A percentile compares a stretch with the other conserved stretches of the same genome.
Evolutionary conservation across 2,888 invertebrate genomes (phyloP).

Genomic region (Eupsilia transversa): DNA sequence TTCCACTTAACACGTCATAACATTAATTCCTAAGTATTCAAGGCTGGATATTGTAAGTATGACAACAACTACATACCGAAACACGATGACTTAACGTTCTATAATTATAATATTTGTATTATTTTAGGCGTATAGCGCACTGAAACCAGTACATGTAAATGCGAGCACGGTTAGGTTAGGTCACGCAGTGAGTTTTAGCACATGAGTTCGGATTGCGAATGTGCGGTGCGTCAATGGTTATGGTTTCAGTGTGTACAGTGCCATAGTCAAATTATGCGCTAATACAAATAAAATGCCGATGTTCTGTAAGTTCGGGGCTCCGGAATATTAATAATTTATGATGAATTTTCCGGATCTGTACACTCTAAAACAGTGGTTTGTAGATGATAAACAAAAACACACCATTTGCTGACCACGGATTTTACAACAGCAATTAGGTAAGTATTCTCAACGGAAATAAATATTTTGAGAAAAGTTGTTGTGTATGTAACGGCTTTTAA

Average conservation of each 20-base stretch:
- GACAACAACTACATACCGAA: conserved; percentile 50
- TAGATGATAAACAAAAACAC: neutral
- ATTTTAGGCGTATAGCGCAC: conserved; percentile 40
- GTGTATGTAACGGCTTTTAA: conserved; percentile 3
- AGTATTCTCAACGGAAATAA: conserved; percentile 3
- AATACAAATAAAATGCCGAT: conserved; percentile 31
- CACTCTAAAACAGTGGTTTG: conserved; percentile 1
- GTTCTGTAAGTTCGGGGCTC: conserved; percentile 40
- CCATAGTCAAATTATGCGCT: conserved; percentile 8
- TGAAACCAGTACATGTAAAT: conserved; percentile 43
- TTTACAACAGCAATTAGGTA: conserved; percentile 23
- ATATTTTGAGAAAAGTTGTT: conserved; percentile 3
- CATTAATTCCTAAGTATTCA: conserved; percentile 57
- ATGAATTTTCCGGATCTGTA: neutral
- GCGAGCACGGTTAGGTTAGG: neutral
- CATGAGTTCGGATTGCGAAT: neutral
- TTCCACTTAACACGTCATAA: conserved; percentile 44
- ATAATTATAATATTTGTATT: conserved; percentile 40
- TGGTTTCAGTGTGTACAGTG: conserved; percentile 36
- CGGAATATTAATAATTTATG: conserved; percentile 21
- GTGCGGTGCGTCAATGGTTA: conserved; percentile 3
- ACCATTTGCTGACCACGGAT: conserved; percentile 4
- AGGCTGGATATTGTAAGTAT: conserved; percentile 52
- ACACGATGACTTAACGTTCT: conserved; percentile 56
- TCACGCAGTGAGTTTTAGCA: neutral